Evolutionary conservation across 2,888 invertebrate species (phyloP), one percentile per base, ranked within the genome.

Genomic region (Gymnosoma rotundatum): DNA sequence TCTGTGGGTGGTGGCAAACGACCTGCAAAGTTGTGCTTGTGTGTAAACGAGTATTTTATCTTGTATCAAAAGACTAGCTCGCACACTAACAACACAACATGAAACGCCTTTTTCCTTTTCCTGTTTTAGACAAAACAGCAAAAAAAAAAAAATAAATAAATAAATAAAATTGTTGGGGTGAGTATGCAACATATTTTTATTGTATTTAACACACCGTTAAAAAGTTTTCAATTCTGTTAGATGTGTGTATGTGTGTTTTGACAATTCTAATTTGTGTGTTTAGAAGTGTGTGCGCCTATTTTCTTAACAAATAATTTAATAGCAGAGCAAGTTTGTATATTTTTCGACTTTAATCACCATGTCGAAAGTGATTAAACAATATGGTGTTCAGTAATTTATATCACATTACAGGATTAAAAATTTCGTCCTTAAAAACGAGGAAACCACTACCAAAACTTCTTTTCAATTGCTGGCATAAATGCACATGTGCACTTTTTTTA

Each of bases 301-400:
- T 75, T 76, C 18, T 69, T 36, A 52, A 52, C 7, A 76, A 60
- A 25, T 54, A 61, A 70, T 72, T 42, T 2, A 14, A 18, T 60
- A 69, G 45, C 67, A 25, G 36, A n/a, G n/a, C n/a, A 56, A 60
- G 52, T 63, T 64, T 52, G 66, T 84, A 88, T 88, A 89, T 88
- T 89, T 88, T 88, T 88, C 89, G 67, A 90, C 90, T 91, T 91
- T 90, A 92, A 90, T 92, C 92, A 89, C 91, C 92, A 91, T 92
- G 90, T 92, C 92, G 91, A 92, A 92, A 91, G 91, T 90, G 92
- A 92, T 92, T 92, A 92, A 90, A 89, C 88, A 56, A 64, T 72
- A 52, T 74, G 64, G 67, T 50, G 21, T 56, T 52, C 16, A 36
- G 20, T 42, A 52, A 61, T 78, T 69, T 42, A 73, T 74, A 56